Base-by-base conservation (phyloP, 2,888 invertebrate species). In the Cactoblastis cactorum region DNA sequence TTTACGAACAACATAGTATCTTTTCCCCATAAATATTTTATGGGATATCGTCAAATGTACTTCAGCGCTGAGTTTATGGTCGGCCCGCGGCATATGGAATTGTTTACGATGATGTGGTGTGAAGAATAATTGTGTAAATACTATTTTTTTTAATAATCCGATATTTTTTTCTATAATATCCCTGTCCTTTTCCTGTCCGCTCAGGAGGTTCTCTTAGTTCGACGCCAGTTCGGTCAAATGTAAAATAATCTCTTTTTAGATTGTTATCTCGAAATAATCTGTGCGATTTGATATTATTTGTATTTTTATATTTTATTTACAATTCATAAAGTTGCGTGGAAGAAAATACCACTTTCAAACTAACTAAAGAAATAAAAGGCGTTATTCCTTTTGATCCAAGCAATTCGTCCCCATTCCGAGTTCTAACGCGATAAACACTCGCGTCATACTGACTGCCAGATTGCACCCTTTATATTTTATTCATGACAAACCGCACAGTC, bases 1-100 rank as follows among this genome's bases (percentile, higher is more conserved):
- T 64, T 65, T 67, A 64, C 61, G 60, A 57, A 58, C 66, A 63
- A 59, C 54, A 53, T 61, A 61, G 61, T 63, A 64, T 68, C 62
- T 65, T 61, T 59, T 57, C 38, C 59, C 60, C 49, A 63, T 71
- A 70, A 71, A 71, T 70, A 65, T 69, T 71, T 70, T 70, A 71
- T 65, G 58, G 65, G 57, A 52, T 63, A 63, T 67, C 66, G 67
- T 63, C 66, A 67, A 66, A 65, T 65, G 59, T 61, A 65, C 64
- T 63, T 57, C 49, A 48, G 43, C 47, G 52, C 59, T 56, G 45
- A 52, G 52, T 59, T 61, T 63, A 62, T 58, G 51, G 56, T 57
- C 22, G n/a, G 33, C 45, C 12, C 45, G 45, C 33, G 50, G 50
- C 52, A 53, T 49, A 52, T 49, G 41, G 58, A 58, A 57, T 57